These are phyloP conservation scores for Bellardia pandia DNA, from an alignment of 2,888 invertebrate genomes.

Conservation along the genomic window DNA sequence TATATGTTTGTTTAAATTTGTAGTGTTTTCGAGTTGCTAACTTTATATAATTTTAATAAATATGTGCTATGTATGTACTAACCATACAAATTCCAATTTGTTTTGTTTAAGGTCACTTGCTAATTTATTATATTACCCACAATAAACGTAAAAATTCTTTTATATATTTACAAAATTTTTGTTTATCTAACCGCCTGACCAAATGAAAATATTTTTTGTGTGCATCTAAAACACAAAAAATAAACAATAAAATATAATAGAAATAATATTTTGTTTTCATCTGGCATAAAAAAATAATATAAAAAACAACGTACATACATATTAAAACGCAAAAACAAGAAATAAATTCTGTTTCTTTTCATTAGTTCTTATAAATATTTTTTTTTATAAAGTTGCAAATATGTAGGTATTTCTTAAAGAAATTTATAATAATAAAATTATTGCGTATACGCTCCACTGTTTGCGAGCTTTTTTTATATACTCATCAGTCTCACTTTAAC, in stretches of 20 bases:
- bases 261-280: constrained; percentile 17
- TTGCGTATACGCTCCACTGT: constrained; percentile 45
- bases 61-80: no score
- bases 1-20: no score
- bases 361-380: neutral
- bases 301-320: neutral
- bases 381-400: neutral
- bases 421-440: constrained; percentile 37
- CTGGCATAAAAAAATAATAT: constrained; percentile 1
- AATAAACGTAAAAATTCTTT: constrained; percentile 28
- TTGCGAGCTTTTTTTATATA: neutral
- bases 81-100: no score
- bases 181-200: constrained; percentile 23
- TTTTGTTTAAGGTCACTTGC: neutral
- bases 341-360: constrained; percentile 3
- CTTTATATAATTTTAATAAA: no score
- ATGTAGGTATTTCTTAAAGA: constrained; percentile 2
- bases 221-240: neutral
- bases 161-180: constrained; percentile 26
- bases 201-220: constrained; percentile 18
- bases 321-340: neutral
- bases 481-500: constrained; percentile 1
- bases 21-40: no score
- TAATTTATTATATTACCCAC: no score
- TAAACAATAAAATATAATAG: neutral